A percentile compares a stretch with the other conserved stretches of the same genome.
Evolutionary conservation across 2,888 invertebrate species (phyloP).

Genomic region (Cheiracanthium punctorium): DNA sequence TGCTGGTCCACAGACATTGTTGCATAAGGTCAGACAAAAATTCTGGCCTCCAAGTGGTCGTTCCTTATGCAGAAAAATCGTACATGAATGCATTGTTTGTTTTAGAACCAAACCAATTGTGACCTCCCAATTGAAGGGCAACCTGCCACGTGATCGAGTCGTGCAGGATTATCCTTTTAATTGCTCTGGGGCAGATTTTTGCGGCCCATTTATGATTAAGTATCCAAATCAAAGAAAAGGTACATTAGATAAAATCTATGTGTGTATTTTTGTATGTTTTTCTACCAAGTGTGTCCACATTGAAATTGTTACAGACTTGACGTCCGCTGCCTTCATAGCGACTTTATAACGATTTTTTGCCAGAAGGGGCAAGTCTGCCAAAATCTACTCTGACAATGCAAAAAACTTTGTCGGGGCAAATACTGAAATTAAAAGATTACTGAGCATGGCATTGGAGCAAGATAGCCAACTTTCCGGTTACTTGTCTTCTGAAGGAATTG

Average conservation of each 20-base stretch:
- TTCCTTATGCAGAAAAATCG: too few relatives aligned
- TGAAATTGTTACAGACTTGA: constrained; percentile 20
- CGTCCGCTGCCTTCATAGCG: constrained; percentile 5
- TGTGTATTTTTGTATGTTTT: background rate
- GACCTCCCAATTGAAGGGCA: background rate
- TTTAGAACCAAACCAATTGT: too few relatives aligned
- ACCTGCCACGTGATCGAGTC: background rate
- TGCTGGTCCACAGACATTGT: background rate
- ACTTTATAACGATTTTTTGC: constrained; percentile 11
- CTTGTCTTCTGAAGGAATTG: constrained; percentile 65
- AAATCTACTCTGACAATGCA: background rate
- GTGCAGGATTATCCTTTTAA: too few relatives aligned
- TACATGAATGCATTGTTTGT: too few relatives aligned
- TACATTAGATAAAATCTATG: background rate
- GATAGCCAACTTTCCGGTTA: background rate
- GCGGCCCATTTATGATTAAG: background rate
- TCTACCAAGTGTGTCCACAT: constrained; percentile 4
- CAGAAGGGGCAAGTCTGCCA: constrained; percentile 5
- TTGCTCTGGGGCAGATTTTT: background rate
- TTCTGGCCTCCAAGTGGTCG: constrained; percentile 23
- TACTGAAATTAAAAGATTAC: background rate
- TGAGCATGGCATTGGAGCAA: background rate
- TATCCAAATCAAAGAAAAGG: background rate
- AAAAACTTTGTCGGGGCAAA: background rate
- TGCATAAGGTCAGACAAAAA: background rate